Conservation (phyloP, 2,888 invertebrate species). For the Molorchus minor region DNA sequence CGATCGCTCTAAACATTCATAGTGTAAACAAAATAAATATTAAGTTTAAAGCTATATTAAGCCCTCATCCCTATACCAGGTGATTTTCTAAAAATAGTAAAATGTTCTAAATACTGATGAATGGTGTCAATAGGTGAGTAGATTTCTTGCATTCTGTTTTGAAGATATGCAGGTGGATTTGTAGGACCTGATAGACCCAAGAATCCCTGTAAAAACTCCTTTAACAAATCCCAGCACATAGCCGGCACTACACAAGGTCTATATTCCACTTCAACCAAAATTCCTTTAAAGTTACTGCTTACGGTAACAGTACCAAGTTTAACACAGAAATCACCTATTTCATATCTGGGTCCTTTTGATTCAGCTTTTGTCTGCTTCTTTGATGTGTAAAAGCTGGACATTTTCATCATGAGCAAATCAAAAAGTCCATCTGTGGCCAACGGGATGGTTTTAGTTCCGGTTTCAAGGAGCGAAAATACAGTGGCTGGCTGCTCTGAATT, state of each 20-base stretch:
- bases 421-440: conserved; percentile 91
- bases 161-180: conserved; percentile 77
- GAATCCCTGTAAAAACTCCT: conserved; percentile 91
- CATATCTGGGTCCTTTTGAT: conserved; percentile 87
- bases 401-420: conserved; percentile 89
- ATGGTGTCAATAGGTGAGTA: conserved; percentile 93
- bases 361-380: conserved; percentile 88
- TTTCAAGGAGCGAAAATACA: conserved; percentile 90
- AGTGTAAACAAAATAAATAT: too few relatives aligned
- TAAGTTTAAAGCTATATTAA: conserved; percentile 29
- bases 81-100: conserved; percentile 85
- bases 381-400: conserved; percentile 86
- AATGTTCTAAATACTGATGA: conserved; percentile 94
- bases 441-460: conserved; percentile 85
- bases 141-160: conserved; percentile 81
- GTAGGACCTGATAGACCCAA: conserved; percentile 80
- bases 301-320: conserved; percentile 93
- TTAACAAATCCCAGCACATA: conserved; percentile 90
- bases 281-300: conserved; percentile 92
- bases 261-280: conserved; percentile 93
- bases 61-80: conserved; percentile 68
- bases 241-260: conserved; percentile 88
- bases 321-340: conserved; percentile 91
- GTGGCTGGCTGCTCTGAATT: conserved; percentile 96
- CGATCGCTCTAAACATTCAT: too few relatives aligned